Evolutionary conservation across 2,888 invertebrate species (phyloP), one percentile per base, ranked within the genome.

Genomic region (Lottia scabra): DNA sequence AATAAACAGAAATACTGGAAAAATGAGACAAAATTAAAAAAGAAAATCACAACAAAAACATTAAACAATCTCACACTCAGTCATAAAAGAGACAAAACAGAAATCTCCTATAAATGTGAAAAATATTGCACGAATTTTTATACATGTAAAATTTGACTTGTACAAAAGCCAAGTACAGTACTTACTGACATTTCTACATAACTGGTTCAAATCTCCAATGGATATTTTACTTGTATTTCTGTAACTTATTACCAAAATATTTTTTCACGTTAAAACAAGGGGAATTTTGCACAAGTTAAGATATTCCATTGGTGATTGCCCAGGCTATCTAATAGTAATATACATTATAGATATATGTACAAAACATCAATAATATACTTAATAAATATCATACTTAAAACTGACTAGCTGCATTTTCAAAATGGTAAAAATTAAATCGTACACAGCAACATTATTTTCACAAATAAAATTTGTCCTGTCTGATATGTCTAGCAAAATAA

Each of bases 51-150:
- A n/a, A 56, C 56, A 56, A 38, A 38, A 38, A 38, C 38, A 38
- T 38, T 56, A 23, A 56, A 56, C n/a, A 56, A 13, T 23, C 56
- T 56, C 56, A 56, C 56, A 56, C 56, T 23, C 56, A 23, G 23
- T 23, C 56, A 56, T 56, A 56, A 56, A 56, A 56, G 56, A 38
- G 56, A 56, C 56, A 56, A 19, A 38, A 38, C 23, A 19, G 23
- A 10, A 23, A 19, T 23, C 23, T 56, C 23, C 70, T 70, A 70
- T 70, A 70, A 70, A 70, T 66, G 70, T 70, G 70, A 65, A 70
- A 70, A 70, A 70, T 70, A 70, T 70, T 70, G 70, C 70, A 70
- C 70, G 56, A 56, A 56, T 38, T 38, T 38, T 38, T 38, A 38
- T 38, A 38, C 38, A 38, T 38, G 38, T 38, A 38, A 38, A 38